These are phyloP conservation scores for Onthophagus taurus DNA, from an alignment of 1,140 invertebrate species.

Conservation along the genomic window DNA sequence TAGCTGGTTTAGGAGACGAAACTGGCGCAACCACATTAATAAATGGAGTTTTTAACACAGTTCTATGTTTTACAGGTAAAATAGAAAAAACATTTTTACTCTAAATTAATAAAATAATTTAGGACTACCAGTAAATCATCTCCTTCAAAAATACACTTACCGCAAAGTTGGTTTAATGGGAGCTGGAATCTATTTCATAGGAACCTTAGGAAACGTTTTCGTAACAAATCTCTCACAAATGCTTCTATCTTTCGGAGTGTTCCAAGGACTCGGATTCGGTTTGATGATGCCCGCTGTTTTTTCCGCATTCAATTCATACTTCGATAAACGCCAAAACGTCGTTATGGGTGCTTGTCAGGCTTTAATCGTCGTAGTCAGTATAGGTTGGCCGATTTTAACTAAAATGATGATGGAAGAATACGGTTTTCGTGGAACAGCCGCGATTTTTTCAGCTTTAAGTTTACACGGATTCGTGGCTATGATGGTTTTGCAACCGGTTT, in stretches of 20 bases:
- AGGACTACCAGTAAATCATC: constrained; percentile 45
- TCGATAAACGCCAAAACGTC: constrained; percentile 45
- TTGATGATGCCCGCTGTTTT: constrained; percentile 48
- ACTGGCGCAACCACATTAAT: constrained; percentile 49
- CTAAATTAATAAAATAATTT: constrained; percentile 7
- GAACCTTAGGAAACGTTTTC: constrained; percentile 45
- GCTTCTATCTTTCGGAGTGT: constrained; percentile 44
- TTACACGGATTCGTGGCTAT: constrained; percentile 53
- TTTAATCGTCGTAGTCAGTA: constrained; percentile 45
- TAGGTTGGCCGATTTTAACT: constrained; percentile 46
- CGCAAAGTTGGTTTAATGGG: constrained; percentile 48
- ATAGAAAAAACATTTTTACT: constrained; percentile 1
- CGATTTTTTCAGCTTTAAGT: constrained; percentile 51
- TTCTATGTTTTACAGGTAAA: constrained; percentile 47
- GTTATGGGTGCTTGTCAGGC: constrained; percentile 51
- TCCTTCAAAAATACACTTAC: constrained; percentile 42
- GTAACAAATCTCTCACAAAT: constrained; percentile 42
- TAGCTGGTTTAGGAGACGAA: constrained; percentile 47
- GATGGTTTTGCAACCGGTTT: constrained; percentile 53
- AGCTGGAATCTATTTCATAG: constrained; percentile 42
- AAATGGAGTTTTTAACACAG: constrained; percentile 49
- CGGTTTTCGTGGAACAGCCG: constrained; percentile 48
- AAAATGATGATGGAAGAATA: constrained; percentile 43
- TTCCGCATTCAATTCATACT: constrained; percentile 49
- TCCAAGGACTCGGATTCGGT: constrained; percentile 48